phyloP scores from a whole-genome alignment of 2,797 vertebrate species.

The Ctenopoma multispine region DNA sequence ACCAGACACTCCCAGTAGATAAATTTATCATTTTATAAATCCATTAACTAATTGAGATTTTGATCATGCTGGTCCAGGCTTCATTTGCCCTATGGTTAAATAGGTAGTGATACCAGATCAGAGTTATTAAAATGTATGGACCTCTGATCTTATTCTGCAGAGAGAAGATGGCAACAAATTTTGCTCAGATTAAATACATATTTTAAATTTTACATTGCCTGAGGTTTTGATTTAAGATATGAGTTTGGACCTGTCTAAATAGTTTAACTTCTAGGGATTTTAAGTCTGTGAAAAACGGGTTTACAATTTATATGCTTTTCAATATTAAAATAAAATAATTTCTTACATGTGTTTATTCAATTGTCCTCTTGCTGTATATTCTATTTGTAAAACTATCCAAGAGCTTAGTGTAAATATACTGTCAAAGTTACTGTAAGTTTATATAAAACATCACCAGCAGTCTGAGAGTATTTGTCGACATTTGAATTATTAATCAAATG shows the following conservation, averaged over 20 bases:
- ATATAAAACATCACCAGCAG: no score
- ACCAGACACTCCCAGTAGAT: slow-evolving; percentile 1
- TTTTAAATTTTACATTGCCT: slow-evolving; percentile 11
- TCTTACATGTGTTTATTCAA: neutral
- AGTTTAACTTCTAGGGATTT: slow-evolving; percentile 23
- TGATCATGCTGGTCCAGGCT: slow-evolving; percentile 27
- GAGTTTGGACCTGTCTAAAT: slow-evolving; percentile 12
- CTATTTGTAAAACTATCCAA: neutral
- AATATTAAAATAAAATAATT: slow-evolving; percentile 10
- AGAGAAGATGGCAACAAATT: slow-evolving; percentile 28
- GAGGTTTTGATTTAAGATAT: slow-evolving; percentile 34
- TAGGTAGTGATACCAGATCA: slow-evolving; percentile 44
- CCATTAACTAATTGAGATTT: slow-evolving; percentile 46
- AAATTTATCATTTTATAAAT: slow-evolving; percentile 30
- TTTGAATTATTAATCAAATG: no score
- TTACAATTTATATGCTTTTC: slow-evolving; percentile 3
- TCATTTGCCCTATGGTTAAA: slow-evolving; percentile 50
- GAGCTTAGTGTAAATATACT: neutral
- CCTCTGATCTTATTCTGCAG: slow-evolving; percentile 22
- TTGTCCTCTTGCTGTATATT: neutral
- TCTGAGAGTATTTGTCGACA: neutral
- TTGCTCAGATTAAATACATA: slow-evolving; percentile 28
- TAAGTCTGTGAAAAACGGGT: slow-evolving; percentile 13
- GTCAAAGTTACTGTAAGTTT: neutral
- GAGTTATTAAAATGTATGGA: slow-evolving; percentile 52